Base-by-base conservation (phyloP, 2,113 vertebrate genomes). In the Mustelus asterias region DNA sequence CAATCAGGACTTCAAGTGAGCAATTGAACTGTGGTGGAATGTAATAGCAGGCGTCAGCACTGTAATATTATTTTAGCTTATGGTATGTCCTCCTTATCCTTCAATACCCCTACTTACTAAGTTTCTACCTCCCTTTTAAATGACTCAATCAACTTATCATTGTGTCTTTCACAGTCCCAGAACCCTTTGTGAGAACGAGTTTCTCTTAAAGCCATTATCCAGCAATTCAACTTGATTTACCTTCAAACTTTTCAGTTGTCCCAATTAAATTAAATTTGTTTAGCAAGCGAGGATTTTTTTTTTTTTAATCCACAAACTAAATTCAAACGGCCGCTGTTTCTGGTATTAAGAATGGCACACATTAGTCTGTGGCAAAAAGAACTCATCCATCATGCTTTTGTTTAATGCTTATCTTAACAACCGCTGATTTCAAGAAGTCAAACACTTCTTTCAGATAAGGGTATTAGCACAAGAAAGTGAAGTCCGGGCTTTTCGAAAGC, bases 401-500 rank as follows among this genome's bases (percentile, higher is more conserved):
- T 69, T 70, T 76, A 26, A 72, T 76, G 94, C 26, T 18, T 54
- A 95, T 95, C 37, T 95, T 72, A 95, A 76, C 41, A 95, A 94
- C 63, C 48, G 41, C 37, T 65, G 20, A 95, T 95, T 94, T 94
- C 69, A 76, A 33, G 63, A 72, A 95, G 22, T 54, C 41, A 96
- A 96, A 96, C 97, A 97, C 96, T 96, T 96, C 96, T 96, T 96
- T 96, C 83, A 97, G 96, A 96, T 97, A 97, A 97, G 97, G 96
- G 96, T 97, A 96, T 97, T 97, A 97, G 78, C 95, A 96, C 96
- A 96, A 96, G 96, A 97, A 97, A 97, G 96, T 96, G 96, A 96
- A 97, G 86, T 95, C 89, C 96, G 96, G 97, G 97, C 96, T 96
- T 97, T 96, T 96, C 96, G 96, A 97, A 97, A 97, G 97, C 96